phyloP scores from a whole-genome alignment of 2,113 vertebrate species.

The Oncorhynchus gorbuscha region DNA sequence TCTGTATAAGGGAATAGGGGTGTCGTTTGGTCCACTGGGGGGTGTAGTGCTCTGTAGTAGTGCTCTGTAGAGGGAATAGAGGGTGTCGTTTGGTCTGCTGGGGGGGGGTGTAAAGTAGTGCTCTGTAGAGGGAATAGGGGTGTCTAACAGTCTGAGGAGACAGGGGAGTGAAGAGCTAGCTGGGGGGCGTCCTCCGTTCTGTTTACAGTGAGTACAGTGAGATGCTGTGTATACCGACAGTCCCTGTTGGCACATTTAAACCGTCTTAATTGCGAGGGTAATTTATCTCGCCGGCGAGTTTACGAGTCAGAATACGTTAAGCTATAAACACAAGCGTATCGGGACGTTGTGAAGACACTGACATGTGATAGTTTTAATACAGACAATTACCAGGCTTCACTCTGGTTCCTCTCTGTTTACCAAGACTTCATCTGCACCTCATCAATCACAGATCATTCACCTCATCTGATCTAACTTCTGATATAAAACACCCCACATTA shows the following conservation, averaged over 20 bases:
- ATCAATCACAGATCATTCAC: not conserved
- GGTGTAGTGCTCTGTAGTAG: rapidly evolving
- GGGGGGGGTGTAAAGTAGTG: too few species aligned
- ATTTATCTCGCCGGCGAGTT: constrained; percentile 64
- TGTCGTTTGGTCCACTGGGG: too few species aligned
- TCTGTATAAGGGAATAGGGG: too few species aligned
- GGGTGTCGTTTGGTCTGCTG: too few species aligned
- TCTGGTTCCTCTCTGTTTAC: not conserved
- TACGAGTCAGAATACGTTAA: constrained; percentile 56
- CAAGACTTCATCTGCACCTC: constrained; percentile 23
- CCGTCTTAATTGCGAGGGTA: constrained; percentile 64
- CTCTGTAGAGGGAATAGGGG: too few species aligned
- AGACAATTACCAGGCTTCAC: too few species aligned
- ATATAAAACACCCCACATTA: too few species aligned
- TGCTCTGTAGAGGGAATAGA: too few species aligned
- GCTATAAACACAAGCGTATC: constrained; percentile 55
- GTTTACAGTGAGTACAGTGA: constrained; percentile 52
- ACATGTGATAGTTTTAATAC: constrained; percentile 11
- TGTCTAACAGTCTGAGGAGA: too few species aligned
- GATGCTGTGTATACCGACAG: constrained; percentile 51
- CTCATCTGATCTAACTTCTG: not conserved
- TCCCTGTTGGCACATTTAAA: constrained; percentile 51
- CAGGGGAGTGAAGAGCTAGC: too few species aligned
- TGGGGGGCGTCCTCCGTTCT: constrained; percentile 10
- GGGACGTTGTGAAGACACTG: constrained; percentile 38